These are phyloP conservation scores for Anguilla rostrata DNA, from an alignment of 2,113 vertebrate genomes.

Conservation along the genomic window DNA sequence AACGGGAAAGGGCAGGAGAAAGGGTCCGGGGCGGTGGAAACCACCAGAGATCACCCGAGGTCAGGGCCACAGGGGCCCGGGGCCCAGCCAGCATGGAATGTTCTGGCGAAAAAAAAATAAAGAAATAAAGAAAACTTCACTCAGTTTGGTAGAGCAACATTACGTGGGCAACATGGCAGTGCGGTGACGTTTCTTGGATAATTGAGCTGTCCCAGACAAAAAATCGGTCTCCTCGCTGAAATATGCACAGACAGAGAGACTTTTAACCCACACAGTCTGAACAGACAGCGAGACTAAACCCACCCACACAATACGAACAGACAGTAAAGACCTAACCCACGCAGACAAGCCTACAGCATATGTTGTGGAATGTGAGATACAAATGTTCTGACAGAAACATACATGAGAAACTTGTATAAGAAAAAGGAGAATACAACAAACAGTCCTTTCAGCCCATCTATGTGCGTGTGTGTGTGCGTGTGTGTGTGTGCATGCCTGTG, in stretches of 20 bases:
- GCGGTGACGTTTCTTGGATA: neutral
- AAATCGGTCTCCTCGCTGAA: neutral
- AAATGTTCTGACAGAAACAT: neutral
- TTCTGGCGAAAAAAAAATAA: neutral
- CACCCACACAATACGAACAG: neutral
- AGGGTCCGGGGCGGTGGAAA: neutral
- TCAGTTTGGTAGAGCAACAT: neutral
- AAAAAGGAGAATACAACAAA: too few species aligned
- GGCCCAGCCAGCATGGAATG: neutral
- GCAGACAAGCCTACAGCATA: neutral
- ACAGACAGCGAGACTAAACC: neutral
- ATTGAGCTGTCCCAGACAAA: neutral
- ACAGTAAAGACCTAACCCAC: neutral
- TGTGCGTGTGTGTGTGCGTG: too few species aligned
- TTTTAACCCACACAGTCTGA: neutral
- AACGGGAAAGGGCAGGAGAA: neutral
- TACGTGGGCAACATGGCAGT: neutral
- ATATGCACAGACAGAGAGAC: neutral
- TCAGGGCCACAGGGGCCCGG: neutral
- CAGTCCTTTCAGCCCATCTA: too few species aligned
- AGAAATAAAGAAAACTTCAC: neutral
- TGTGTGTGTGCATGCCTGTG: too few species aligned
- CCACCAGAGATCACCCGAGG: neutral
- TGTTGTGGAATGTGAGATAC: neutral
- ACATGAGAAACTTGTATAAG: too few species aligned